Conservation (phyloP, 2,888 invertebrate species). For the Heliconius sara region DNA sequence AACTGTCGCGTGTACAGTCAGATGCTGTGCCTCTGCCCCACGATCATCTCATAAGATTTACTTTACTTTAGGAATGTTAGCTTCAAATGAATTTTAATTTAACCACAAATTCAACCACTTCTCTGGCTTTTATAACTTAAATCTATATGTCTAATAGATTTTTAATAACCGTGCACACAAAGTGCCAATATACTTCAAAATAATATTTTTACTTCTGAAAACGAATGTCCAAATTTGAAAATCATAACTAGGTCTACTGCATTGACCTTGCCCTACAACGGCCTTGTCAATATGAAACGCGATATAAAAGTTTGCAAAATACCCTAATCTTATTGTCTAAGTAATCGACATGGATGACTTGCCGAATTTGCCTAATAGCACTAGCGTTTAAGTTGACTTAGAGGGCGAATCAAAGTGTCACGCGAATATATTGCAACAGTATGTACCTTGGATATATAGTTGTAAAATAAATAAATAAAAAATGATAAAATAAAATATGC, state of each 20-base stretch:
- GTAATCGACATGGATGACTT: constrained; percentile 30
- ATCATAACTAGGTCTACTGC: constrained; percentile 12
- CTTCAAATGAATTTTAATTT: no score
- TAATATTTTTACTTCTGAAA: background rate
- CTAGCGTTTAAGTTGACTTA: constrained; percentile 16
- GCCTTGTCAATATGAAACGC: constrained; percentile 20
- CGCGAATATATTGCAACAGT: background rate
- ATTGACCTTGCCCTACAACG: constrained; percentile 10
- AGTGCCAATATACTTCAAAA: background rate
- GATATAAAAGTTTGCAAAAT: constrained; percentile 15
- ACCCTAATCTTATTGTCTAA: constrained; percentile 29
- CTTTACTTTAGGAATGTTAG: no score
- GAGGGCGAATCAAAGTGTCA: constrained; percentile 15
- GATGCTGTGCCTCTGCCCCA: background rate
- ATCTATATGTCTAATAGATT: no score
- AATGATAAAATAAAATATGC: no score
- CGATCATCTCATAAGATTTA: background rate
- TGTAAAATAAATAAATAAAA: no score
- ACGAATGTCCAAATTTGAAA: background rate
- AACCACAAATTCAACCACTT: no score
- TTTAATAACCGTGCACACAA: no score
- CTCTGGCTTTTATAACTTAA: no score
- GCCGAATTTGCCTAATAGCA: constrained; percentile 32
- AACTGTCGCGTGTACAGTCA: background rate
- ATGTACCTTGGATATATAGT: no score